Evolutionary conservation across 2,113 vertebrate genomes (phyloP), one percentile per base, ranked within the genome.

Genomic region (Hippolais icterina): DNA sequence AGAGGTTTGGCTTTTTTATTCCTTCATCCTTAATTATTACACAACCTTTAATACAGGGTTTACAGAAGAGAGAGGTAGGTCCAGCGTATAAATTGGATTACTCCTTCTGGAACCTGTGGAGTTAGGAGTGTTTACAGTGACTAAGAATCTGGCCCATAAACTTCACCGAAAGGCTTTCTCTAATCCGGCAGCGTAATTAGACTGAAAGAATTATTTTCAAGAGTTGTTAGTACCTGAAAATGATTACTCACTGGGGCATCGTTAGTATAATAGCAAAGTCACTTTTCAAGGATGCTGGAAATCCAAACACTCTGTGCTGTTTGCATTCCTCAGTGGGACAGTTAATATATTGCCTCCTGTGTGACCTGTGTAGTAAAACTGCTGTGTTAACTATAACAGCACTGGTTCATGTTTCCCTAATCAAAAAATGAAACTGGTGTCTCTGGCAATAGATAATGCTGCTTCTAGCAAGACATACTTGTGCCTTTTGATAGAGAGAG

Each of bases 201-300:
- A 72, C 27, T 53, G 41, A 68, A 89, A 84, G 79, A 87, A 42
- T 88, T 74, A 44, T 83, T 92, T 95, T 83, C 77, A 78, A 69
- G 78, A 22, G 41, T 63, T 92, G 72, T 86, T 95, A 68, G 75
- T 78, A 81, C 77, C 71, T 83, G 68, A 92, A 92, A 95, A 44
- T 60, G n/a, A 87, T 76, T 64, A 63, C 18, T 92, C 92, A 70
- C 84, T 31, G 27, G 87, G 94, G 87, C 72, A 64, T 61, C 0
- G 0, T 89, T 93, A 96, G 44, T 3, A 0, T 91, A 93, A 94
- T 59, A 83, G 52, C 60, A 53, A 94, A 96, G 80, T 57, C 60
- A 31, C 53, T 94, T 84, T 63, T 83, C 2, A 25, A 86, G 74
- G 74, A 93, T 7, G 11, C 65, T 87, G 57, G 42, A 87, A 92